Conservation (phyloP, 2,113 vertebrate genomes). For the Microcebus ravelobensis region DNA sequence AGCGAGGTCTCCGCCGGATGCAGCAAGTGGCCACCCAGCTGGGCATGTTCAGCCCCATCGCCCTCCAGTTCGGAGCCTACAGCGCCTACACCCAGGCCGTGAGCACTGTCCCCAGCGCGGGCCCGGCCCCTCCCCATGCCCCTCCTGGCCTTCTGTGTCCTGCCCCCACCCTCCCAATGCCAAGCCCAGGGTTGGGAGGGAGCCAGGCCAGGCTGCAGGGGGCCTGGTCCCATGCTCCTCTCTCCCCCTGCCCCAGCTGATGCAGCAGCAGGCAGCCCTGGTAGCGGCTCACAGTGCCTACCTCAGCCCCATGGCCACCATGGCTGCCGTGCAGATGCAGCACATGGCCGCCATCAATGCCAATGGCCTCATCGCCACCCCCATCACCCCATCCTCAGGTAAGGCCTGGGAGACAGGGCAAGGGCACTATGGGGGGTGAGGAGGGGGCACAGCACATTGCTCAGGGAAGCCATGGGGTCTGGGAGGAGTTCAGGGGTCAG, state of each 20-base stretch:
- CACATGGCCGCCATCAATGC: conserved; percentile 95
- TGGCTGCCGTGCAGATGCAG: conserved; percentile 96
- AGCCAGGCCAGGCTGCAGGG: rapidly evolving
- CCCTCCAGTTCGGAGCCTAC: conserved; percentile 96
- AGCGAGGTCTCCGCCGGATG: conserved; percentile 94
- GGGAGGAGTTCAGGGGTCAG: background rate
- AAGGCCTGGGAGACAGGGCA: background rate
- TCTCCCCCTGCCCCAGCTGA: conserved; percentile 85
- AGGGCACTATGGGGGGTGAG: rapidly evolving
- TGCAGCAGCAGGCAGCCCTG: conserved; percentile 96
- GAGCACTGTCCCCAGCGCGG: conserved; percentile 67
- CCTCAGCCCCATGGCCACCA: conserved; percentile 96
- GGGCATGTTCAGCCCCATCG: conserved; percentile 97
- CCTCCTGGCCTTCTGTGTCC: background rate
- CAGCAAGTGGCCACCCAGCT: conserved; percentile 97
- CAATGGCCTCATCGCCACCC: conserved; percentile 93
- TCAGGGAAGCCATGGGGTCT: background rate
- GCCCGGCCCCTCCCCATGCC: background rate
- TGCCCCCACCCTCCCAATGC: background rate
- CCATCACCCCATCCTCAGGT: conserved; percentile 93
- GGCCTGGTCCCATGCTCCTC: background rate
- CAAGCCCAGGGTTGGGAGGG: background rate
- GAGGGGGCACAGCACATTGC: background rate
- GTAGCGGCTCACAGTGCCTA: conserved; percentile 96
- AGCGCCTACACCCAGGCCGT: conserved; percentile 97